phyloP scores from a whole-genome alignment of 2,888 invertebrate genomes.

The Rapana venosa region DNA sequence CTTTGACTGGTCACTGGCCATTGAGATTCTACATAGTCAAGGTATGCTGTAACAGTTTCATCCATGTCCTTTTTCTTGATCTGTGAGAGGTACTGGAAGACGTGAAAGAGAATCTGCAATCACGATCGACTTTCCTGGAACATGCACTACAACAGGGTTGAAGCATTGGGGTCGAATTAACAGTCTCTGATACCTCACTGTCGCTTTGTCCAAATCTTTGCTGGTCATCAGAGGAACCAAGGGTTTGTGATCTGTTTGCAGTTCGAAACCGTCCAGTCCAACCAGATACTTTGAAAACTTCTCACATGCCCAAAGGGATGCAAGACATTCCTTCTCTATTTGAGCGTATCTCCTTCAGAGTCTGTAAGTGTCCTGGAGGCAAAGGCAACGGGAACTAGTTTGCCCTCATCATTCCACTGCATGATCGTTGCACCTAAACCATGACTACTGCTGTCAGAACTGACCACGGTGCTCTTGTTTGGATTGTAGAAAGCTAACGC shows the following conservation, averaged over 20 bases:
- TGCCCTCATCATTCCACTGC: neutral
- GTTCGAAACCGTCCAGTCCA: slow-evolving; percentile 27
- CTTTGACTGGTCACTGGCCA: neutral
- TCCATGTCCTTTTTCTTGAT: neutral
- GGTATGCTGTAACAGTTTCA: neutral
- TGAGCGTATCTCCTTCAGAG: neutral
- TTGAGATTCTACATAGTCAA: neutral
- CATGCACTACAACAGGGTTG: slow-evolving; percentile 12
- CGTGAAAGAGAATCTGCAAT: neutral
- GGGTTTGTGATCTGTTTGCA: slow-evolving; percentile 36
- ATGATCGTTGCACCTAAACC: slow-evolving; percentile 3
- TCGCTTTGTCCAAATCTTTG: slow-evolving; percentile 12
- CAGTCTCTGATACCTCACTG: slow-evolving; percentile 30
- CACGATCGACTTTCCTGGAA: neutral
- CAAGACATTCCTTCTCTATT: slow-evolving; percentile 16
- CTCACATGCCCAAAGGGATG: neutral
- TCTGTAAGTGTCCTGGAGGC: slow-evolving; percentile 11
- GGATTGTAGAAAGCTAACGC: slow-evolving; percentile 18
- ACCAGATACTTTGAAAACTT: slow-evolving; percentile 21
- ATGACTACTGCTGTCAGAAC: slow-evolving; percentile 10
- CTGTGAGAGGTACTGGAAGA: neutral
- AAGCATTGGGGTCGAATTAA: slow-evolving; percentile 3
- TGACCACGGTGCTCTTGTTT: neutral
- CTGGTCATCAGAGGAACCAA: slow-evolving; percentile 17
- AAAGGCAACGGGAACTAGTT: slow-evolving; percentile 15